These are phyloP conservation scores for Leuciscus waleckii DNA, from an alignment of 2,797 vertebrate genomes.

Conservation along the genomic window DNA sequence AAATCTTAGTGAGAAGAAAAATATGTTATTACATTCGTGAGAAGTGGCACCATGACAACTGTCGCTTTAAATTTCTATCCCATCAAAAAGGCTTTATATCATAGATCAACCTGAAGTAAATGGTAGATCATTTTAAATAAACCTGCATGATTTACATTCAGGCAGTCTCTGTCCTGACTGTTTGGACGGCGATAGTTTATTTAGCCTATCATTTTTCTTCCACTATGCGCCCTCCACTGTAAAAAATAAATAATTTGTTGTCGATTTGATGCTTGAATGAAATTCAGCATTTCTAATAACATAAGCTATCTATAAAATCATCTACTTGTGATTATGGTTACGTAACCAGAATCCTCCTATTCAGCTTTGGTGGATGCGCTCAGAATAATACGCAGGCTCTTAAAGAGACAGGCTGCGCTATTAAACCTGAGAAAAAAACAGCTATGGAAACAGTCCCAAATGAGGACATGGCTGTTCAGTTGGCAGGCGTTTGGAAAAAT, in stretches of 20 bases:
- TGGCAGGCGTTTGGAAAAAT: constrained; percentile 13
- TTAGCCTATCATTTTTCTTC: not conserved
- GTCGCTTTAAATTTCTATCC: not conserved
- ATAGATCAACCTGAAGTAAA: not conserved
- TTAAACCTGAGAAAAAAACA: not conserved
- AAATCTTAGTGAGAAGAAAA: not conserved
- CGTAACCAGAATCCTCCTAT: not conserved
- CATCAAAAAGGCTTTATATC: no score
- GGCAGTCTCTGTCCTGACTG: not conserved
- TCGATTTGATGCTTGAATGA: not conserved
- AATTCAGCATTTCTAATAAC: not conserved
- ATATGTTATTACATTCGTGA: not conserved
- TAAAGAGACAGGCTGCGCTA: constrained; percentile 53
- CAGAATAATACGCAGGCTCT: constrained; percentile 32
- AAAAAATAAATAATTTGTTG: no score
- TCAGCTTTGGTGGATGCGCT: not conserved
- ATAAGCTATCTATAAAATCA: not conserved
- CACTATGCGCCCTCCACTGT: not conserved
- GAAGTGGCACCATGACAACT: not conserved
- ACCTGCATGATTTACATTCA: no score
- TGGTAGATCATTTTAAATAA: not conserved
- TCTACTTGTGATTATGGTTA: not conserved
- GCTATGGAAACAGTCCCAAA: not conserved
- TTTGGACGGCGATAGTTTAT: not conserved
- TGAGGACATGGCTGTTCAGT: not conserved